Evolutionary conservation across 2,888 invertebrate genomes (phyloP).

Genomic region (Parnassius orleans): DNA sequence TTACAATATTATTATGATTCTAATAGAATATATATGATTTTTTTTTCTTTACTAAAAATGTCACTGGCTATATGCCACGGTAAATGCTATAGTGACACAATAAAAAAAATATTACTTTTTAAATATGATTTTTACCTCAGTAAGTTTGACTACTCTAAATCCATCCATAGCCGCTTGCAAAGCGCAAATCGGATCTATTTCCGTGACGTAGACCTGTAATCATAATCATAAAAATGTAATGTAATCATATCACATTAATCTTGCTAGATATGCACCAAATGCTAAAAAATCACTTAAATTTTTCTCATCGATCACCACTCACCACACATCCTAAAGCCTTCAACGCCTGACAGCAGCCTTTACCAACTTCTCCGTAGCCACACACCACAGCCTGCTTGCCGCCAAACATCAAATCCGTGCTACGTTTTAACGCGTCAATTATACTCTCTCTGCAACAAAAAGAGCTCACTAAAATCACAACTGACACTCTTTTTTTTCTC

Average conservation of each 20-base stretch:
- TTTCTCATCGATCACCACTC: constrained; percentile 54
- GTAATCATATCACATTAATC: too few species aligned
- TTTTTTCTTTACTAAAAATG: too few species aligned
- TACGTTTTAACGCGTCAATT: constrained; percentile 87
- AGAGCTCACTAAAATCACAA: not conserved
- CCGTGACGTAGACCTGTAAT: constrained; percentile 85
- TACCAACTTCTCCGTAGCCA: constrained; percentile 98
- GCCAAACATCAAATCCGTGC: constrained; percentile 98
- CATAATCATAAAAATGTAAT: too few species aligned
- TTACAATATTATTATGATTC: too few species aligned
- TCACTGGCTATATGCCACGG: too few species aligned
- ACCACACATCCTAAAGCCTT: constrained; percentile 97
- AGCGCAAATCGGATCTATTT: constrained; percentile 99
- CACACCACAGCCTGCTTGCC: constrained; percentile 98
- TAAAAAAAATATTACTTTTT: too few species aligned
- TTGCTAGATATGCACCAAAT: too few species aligned
- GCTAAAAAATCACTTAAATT: too few species aligned
- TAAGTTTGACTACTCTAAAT: constrained; percentile 95
- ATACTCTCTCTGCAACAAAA: constrained; percentile 64
- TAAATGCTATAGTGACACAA: too few species aligned
- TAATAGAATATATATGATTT: too few species aligned
- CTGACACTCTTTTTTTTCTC: too few species aligned
- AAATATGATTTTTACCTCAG: constrained; percentile 85
- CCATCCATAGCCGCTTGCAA: constrained; percentile 99
- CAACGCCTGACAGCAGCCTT: constrained; percentile 97